Evolutionary conservation across 2,888 invertebrate species (phyloP).

Genomic region (Lepidochitona cinerea): DNA sequence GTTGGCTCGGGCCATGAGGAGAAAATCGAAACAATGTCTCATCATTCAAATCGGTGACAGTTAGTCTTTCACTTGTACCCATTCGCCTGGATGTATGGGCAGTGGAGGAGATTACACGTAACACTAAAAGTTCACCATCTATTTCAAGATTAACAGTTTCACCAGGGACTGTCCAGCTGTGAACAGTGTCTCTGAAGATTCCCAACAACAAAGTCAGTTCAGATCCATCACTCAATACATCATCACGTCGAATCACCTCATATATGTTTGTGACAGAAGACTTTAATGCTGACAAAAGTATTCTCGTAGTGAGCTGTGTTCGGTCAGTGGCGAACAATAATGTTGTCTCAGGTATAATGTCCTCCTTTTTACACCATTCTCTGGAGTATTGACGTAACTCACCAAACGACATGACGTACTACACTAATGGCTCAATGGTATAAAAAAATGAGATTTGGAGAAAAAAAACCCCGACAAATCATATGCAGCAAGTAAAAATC

Average conservation of each 20-base stretch:
- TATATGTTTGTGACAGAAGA: neutral
- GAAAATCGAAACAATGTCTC: too few relatives aligned
- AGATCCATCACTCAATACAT: neutral
- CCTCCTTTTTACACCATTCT: neutral
- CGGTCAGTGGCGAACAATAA: neutral
- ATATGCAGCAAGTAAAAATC: too few relatives aligned
- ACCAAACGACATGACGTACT: neutral
- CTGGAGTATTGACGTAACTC: neutral
- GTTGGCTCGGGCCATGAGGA: too few relatives aligned
- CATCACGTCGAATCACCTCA: neutral
- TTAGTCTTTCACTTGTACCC: neutral
- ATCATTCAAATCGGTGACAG: too few relatives aligned
- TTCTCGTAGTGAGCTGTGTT: neutral
- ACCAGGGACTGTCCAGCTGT: neutral
- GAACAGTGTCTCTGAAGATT: neutral
- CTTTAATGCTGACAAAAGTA: neutral
- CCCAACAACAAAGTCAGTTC: neutral
- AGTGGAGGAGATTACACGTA: neutral
- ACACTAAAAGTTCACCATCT: neutral
- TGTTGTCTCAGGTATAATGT: neutral
- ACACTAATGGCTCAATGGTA: neutral
- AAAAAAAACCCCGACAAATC: too few relatives aligned
- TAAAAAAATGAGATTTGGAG: too few relatives aligned
- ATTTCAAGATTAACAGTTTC: neutral
- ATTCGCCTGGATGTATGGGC: neutral